A percentile compares a stretch with the other conserved stretches of the same genome.
These are phyloP conservation scores for Torymus tubicola DNA, from an alignment of 2,888 invertebrate genomes.

Conservation along the genomic window DNA sequence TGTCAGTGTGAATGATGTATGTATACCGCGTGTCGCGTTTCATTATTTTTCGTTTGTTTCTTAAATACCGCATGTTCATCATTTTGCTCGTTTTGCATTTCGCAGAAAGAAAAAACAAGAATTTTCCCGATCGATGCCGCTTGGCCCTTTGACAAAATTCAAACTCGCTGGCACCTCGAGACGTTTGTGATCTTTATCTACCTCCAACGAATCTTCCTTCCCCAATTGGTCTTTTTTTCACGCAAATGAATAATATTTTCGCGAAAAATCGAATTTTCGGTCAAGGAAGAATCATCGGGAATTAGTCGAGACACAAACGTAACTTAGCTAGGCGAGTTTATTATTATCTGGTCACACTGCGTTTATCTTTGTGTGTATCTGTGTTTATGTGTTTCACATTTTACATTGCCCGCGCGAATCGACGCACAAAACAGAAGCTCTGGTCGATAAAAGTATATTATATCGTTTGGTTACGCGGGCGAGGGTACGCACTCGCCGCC, in stretches of 20 bases:
- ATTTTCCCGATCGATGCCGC: conserved; percentile 69
- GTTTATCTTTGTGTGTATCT: neutral
- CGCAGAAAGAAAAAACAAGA: conserved; percentile 70
- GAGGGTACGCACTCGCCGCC: conserved; percentile 71
- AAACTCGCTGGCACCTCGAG: conserved; percentile 23
- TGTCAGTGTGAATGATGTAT: conserved; percentile 64
- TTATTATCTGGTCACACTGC: neutral
- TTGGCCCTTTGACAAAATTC: conserved; percentile 43
- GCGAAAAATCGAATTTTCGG: too few relatives aligned
- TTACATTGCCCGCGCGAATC: conserved; percentile 59
- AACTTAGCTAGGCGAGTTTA: too few relatives aligned
- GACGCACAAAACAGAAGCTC: conserved; percentile 71
- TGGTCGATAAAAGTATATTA: conserved; percentile 73
- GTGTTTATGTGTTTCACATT: neutral
- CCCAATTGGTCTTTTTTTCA: neutral
- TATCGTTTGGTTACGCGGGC: conserved; percentile 73
- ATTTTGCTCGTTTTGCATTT: conserved; percentile 56
- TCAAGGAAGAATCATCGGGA: too few relatives aligned
- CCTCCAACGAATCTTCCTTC: too few relatives aligned
- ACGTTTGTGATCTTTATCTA: neutral
- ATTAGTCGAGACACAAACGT: too few relatives aligned
- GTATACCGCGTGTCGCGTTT: conserved; percentile 60
- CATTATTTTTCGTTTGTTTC: conserved; percentile 14
- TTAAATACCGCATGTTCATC: conserved; percentile 31
- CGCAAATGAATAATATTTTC: neutral